Evolutionary conservation across 2,888 invertebrate species (phyloP).

Genomic region (Aporophyla nigra): DNA sequence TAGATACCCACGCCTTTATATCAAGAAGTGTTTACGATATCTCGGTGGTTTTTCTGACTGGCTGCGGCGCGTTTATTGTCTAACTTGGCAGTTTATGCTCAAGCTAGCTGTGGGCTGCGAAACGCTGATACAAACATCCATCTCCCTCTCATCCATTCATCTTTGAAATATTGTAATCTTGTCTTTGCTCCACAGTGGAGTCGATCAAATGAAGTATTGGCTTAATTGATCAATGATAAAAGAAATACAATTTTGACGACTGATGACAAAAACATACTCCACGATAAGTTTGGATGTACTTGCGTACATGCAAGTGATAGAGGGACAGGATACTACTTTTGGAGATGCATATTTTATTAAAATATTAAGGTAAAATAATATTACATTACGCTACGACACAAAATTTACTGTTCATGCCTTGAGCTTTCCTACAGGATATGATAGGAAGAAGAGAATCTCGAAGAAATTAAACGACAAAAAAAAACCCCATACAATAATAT

Average conservation of each 20-base stretch:
- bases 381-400: not conserved
- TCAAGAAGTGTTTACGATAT: constrained; percentile 41
- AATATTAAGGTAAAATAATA: not conserved
- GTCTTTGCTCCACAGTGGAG: not conserved
- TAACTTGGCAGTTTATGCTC: constrained; percentile 8
- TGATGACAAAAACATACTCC: not conserved
- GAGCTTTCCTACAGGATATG: too few species aligned
- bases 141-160: too few species aligned
- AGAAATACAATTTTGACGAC: too few species aligned
- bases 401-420: too few species aligned
- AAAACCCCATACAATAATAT: not conserved
- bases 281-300: not conserved
- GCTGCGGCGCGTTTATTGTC: constrained; percentile 30
- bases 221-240: not conserved
- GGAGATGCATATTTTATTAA: not conserved
- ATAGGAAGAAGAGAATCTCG: not conserved
- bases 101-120: not conserved
- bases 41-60: constrained; percentile 12
- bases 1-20: constrained; percentile 45
- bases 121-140: too few species aligned
- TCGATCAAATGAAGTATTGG: not conserved
- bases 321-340: not conserved
- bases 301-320: too few species aligned
- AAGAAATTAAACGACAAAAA: not conserved
- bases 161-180: not conserved